Percentiles rank a stretch among this genome's conserved stretches.
phyloP scores from a whole-genome alignment of 2,113 vertebrate genomes.

The Callospermophilus lateralis region DNA sequence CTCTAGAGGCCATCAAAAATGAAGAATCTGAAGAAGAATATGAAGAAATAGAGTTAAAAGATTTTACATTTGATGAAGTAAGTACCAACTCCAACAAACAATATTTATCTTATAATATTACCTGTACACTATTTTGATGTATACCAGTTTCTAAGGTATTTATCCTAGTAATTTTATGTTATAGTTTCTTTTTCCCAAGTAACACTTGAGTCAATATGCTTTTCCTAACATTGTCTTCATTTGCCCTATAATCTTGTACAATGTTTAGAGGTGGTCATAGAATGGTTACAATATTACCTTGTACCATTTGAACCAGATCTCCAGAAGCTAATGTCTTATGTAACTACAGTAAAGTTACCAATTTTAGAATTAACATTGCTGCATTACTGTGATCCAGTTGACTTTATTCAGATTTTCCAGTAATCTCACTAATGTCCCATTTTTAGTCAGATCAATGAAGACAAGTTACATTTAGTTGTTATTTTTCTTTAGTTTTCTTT shows the following conservation, averaged over 20 bases:
- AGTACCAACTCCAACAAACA: slow-evolving; percentile 75
- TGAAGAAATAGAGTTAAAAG: slow-evolving; percentile 93
- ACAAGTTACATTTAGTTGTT: not conserved
- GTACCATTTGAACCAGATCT: not conserved
- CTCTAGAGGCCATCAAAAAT: slow-evolving; percentile 90
- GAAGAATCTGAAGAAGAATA: slow-evolving; percentile 91
- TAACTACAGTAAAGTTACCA: not conserved
- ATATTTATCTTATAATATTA: not conserved
- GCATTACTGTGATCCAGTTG: not conserved
- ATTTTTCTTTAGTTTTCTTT: not conserved
- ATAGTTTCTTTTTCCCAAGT: not conserved
- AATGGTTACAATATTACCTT: not conserved
- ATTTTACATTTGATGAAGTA: slow-evolving; percentile 94
- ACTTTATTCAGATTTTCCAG: not conserved
- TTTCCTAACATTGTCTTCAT: not conserved
- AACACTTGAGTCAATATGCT: not conserved
- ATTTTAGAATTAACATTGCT: not conserved
- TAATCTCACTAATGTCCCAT: not conserved
- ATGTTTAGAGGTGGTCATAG: not conserved
- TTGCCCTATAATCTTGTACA: not conserved
- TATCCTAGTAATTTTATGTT: not conserved
- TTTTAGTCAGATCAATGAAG: not conserved
- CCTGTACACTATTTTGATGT: not conserved
- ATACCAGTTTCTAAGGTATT: not conserved
- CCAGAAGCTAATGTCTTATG: not conserved